These are phyloP conservation scores for Acanthiza pusilla DNA, from an alignment of 2,797 vertebrate species.

Conservation along the genomic window DNA sequence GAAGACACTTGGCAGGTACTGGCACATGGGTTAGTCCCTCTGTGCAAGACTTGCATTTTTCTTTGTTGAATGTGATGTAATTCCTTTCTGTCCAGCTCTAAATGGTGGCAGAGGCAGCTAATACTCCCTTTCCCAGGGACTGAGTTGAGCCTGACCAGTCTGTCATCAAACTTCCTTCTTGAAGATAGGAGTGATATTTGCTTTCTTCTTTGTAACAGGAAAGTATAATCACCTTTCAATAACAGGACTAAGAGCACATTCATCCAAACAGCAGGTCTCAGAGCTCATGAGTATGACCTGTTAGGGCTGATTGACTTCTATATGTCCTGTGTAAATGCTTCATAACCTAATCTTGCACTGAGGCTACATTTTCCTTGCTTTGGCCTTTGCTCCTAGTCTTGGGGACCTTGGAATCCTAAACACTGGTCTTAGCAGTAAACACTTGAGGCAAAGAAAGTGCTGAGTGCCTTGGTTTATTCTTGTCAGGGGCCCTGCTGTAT, in stretches of 20 bases:
- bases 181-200: background rate
- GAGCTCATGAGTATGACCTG: constrained; percentile 10
- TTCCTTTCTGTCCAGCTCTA: background rate
- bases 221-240: constrained; percentile 19
- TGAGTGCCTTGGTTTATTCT: background rate
- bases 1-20: background rate
- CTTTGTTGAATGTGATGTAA: background rate
- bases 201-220: constrained; percentile 5
- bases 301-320: background rate
- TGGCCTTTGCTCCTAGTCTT: background rate
- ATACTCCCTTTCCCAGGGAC: background rate
- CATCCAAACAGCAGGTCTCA: constrained; percentile 7
- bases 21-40: fast-evolving
- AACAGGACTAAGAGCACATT: background rate
- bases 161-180: background rate
- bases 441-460: background rate
- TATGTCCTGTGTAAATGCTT: background rate
- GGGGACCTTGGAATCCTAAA: background rate
- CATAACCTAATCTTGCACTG: background rate
- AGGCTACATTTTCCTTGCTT: background rate
- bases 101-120: background rate
- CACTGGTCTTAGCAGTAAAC: background rate
- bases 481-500: fast-evolving
- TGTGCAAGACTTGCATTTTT: background rate
- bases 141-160: background rate